phyloP scores from a whole-genome alignment of 2,888 invertebrate genomes.

The Thalpophila matura region DNA sequence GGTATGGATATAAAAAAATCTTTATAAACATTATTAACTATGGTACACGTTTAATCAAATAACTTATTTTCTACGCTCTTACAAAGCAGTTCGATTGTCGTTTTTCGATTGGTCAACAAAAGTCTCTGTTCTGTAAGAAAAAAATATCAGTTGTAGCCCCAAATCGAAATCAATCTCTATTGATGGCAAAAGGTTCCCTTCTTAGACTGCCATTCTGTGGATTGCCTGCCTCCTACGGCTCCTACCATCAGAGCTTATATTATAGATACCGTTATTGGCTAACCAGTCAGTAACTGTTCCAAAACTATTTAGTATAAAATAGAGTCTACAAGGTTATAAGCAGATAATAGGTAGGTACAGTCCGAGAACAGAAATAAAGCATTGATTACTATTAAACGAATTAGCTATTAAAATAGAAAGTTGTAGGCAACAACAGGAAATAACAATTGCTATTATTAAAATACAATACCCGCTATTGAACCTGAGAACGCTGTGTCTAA shows the following conservation, averaged over 20 bases:
- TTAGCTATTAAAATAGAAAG: slow-evolving; percentile 54
- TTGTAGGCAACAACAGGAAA: slow-evolving; percentile 64
- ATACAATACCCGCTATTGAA: slow-evolving; percentile 66
- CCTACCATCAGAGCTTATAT: slow-evolving; percentile 29
- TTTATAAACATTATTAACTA: too few species aligned
- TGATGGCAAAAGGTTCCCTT: slow-evolving; percentile 3
- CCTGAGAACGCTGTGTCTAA: slow-evolving; percentile 73
- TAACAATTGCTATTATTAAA: slow-evolving; percentile 57
- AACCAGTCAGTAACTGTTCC: slow-evolving; percentile 26
- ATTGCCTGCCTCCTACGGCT: too few species aligned
- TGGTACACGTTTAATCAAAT: too few species aligned
- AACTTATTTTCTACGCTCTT: too few species aligned
- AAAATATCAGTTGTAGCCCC: background rate
- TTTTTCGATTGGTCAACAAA: too few species aligned
- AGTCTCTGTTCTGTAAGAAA: too few species aligned
- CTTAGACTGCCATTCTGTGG: slow-evolving; percentile 13
- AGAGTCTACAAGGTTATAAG: slow-evolving; percentile 4
- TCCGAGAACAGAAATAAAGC: background rate
- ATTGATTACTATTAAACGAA: background rate
- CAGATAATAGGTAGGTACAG: background rate
- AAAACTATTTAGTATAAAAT: slow-evolving; percentile 24
- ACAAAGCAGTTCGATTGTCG: too few species aligned
- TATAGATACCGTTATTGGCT: slow-evolving; percentile 36
- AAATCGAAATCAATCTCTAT: slow-evolving; percentile 13
- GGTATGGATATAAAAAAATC: too few species aligned